Evolutionary conservation across 2,113 vertebrate genomes (phyloP), one percentile per base, ranked within the genome.

Genomic region (Pelodiscus sinensis): DNA sequence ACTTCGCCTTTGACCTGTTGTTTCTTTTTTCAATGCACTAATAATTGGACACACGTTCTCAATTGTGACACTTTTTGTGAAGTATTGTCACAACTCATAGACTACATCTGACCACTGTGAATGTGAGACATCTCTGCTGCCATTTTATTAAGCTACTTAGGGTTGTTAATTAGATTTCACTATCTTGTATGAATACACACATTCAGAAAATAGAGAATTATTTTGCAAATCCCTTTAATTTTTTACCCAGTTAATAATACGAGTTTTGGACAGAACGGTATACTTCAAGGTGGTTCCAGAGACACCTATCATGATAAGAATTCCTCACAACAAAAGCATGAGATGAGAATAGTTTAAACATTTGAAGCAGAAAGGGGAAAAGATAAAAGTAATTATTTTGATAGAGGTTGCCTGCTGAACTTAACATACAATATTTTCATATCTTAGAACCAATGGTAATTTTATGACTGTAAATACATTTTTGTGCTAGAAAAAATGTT

Each of bases 151-250:
- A 80, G 58, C 73, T 85, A 21, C 81, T 82, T 92, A 52, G 92
- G 89, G 44, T 55, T 82, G 52, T 6, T 85, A 91, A 94, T 95
- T 95, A 94, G 79, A 21, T 81, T 91, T 94, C 91, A 60, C 88
- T 91, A 50, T 85, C 35, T 85, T 81, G 86, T 57, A 65, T 87
- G 91, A 92, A 89, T 58, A 22, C 55, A 57, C 21, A 3, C 71
- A n/a, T 89, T 96, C 57, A 92, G 85, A 86, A 95, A 95, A 88
- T 92, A 94, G 92, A 19, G 19, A 65, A 79, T 95, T 95, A 94
- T 96, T 97, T 94, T 89, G 91, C 88, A 79, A 96, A 96, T 96
- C 86, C 31, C 92, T 93, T 91, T 91, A 44, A 92, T 87, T 87
- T 27, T 96, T 92, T 90, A 92, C 90, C 86, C 65, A 68, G 93